These are phyloP conservation scores for Acleris laterana DNA, from an alignment of 2,888 invertebrate species.

Conservation along the genomic window DNA sequence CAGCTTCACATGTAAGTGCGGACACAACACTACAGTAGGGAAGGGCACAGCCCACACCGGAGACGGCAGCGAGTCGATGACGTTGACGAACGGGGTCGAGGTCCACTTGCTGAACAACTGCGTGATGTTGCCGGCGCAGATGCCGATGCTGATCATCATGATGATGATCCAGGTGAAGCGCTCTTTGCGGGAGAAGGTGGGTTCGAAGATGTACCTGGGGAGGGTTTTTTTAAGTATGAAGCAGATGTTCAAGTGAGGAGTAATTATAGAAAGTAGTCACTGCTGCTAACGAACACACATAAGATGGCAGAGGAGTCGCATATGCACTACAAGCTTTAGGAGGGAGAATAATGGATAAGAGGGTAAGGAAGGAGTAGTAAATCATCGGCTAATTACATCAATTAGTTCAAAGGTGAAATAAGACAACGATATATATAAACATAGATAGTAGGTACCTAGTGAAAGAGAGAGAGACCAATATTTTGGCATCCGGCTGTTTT, in stretches of 20 bases:
- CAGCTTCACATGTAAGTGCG: conserved; percentile 70
- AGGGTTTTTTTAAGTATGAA: neutral
- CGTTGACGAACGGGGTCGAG: conserved; percentile 75
- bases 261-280: too few relatives aligned
- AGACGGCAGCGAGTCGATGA: conserved; percentile 74
- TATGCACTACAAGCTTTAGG: too few relatives aligned
- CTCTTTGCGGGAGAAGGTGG: conserved; percentile 68
- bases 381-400: too few relatives aligned
- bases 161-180: conserved; percentile 70
- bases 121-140: conserved; percentile 70
- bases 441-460: too few relatives aligned
- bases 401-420: too few relatives aligned
- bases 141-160: conserved; percentile 66
- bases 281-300: too few relatives aligned
- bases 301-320: too few relatives aligned
- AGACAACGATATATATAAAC: too few relatives aligned
- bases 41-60: conserved; percentile 80
- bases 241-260: neutral
- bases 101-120: conserved; percentile 72
- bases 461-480: too few relatives aligned
- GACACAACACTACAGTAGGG: conserved; percentile 75
- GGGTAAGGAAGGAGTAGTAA: too few relatives aligned
- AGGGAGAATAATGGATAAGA: too few relatives aligned
- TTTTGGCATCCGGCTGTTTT: too few relatives aligned
- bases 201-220: conserved; percentile 74